A percentile compares a stretch with the other conserved stretches of the same genome.
These are phyloP conservation scores for Leptura quadrifasciata DNA, from an alignment of 2,888 invertebrate genomes.

Conservation along the genomic window DNA sequence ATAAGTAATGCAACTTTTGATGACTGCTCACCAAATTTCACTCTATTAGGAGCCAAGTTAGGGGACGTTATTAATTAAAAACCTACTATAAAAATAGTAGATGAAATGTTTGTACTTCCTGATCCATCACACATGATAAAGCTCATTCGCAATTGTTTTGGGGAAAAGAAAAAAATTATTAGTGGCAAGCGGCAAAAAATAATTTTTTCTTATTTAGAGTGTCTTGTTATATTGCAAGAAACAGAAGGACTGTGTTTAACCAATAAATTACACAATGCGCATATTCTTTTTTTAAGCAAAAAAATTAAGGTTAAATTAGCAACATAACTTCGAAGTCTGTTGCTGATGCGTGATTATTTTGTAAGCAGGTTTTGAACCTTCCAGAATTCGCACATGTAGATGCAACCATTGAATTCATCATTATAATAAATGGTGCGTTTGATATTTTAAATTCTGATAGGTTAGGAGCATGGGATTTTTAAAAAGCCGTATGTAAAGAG, in stretches of 20 bases:
- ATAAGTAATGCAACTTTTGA: constrained; percentile 8
- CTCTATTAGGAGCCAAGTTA: not conserved
- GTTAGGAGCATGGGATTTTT: constrained; percentile 2
- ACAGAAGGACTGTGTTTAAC: constrained; percentile 14
- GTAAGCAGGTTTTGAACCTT: not conserved
- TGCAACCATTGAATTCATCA: not conserved
- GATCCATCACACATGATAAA: constrained; percentile 11
- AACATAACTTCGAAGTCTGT: not conserved
- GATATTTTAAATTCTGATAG: constrained; percentile 14
- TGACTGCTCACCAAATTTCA: not conserved
- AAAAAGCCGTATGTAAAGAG: constrained; percentile 4
- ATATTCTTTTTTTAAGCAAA: not conserved
- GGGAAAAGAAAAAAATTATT: not conserved
- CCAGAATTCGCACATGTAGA: not conserved
- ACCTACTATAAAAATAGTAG: not conserved
- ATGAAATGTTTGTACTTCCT: not conserved
- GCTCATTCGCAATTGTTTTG: not conserved
- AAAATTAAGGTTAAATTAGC: too few relatives aligned
- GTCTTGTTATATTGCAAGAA: constrained; percentile 1
- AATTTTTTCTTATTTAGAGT: not conserved
- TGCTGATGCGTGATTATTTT: constrained; percentile 5
- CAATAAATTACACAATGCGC: constrained; percentile 9
- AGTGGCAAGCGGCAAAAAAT: not conserved
- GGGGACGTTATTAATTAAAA: not conserved
- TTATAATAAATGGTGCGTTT: constrained; percentile 9